Evolutionary conservation across 2,797 vertebrate species (phyloP).

Genomic region (Dermochelys coriacea): DNA sequence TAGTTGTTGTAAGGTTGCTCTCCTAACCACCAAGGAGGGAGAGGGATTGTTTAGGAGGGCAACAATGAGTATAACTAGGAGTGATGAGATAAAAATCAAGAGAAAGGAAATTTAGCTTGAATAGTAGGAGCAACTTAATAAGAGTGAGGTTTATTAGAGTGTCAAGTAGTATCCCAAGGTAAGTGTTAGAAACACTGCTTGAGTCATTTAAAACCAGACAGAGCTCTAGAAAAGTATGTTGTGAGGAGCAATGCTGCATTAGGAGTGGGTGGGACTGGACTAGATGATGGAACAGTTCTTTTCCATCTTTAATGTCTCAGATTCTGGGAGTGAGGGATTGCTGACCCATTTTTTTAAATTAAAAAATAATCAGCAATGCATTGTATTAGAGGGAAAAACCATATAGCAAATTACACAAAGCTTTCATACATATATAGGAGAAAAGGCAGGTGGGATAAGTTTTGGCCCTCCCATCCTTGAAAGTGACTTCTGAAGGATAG

Average conservation of each 20-base stretch:
- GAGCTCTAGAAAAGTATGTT: background rate
- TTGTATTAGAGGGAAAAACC: background rate
- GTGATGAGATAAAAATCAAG: background rate
- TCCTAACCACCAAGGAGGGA: background rate
- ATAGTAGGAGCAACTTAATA: background rate
- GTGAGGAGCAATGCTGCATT: background rate
- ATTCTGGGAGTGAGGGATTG: background rate
- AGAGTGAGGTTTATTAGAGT: background rate
- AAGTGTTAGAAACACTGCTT: background rate
- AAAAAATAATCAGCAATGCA: constrained; percentile 18
- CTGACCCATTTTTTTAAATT: background rate
- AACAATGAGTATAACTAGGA: background rate
- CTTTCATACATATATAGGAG: background rate
- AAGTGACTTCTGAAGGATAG: constrained; percentile 18
- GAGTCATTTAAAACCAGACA: background rate
- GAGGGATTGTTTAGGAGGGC: background rate
- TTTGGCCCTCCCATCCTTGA: constrained; percentile 28
- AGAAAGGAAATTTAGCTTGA: background rate
- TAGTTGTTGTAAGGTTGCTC: background rate
- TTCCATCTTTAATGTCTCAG: background rate
- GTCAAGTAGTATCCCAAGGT: background rate
- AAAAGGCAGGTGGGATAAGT: constrained; percentile 16
- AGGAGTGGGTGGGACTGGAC: background rate
- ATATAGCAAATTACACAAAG: background rate
- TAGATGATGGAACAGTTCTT: background rate